Percentiles rank a stretch among this genome's conserved stretches.
These are phyloP conservation scores for Pontoporia blainvillei DNA, from an alignment of 2,113 vertebrate species.

Conservation along the genomic window DNA sequence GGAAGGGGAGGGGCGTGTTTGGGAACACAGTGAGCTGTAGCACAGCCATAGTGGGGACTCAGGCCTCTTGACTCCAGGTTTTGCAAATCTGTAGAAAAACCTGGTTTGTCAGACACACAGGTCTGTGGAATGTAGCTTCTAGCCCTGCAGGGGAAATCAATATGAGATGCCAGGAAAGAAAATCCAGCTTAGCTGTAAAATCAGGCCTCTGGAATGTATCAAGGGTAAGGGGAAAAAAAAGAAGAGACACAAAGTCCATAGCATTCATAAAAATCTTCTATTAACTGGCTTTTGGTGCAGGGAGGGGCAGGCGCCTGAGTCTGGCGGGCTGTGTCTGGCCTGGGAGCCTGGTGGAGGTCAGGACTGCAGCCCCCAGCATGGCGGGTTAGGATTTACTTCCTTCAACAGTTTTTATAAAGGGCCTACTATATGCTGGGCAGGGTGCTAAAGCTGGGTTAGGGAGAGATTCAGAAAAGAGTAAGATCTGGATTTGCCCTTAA, in stretches of 20 bases:
- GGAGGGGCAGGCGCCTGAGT: neutral
- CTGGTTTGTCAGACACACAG: slow-evolving; percentile 8
- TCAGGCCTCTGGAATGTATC: slow-evolving; percentile 40
- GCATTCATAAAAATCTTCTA: neutral
- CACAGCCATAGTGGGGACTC: neutral
- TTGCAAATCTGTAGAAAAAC: slow-evolving; percentile 32
- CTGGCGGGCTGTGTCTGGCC: neutral
- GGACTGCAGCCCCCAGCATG: neutral
- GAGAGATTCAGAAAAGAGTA: neutral
- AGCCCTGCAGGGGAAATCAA: slow-evolving; percentile 51
- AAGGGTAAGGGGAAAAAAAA: neutral
- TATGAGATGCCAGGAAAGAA: slow-evolving; percentile 48
- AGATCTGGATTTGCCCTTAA: neutral
- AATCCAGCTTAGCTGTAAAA: slow-evolving; percentile 51
- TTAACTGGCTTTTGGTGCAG: neutral
- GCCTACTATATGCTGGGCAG: neutral
- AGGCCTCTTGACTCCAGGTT: neutral
- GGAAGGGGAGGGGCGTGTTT: neutral
- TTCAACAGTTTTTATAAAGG: neutral
- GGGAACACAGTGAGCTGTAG: neutral
- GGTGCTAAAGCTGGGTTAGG: neutral
- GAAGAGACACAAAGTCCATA: neutral
- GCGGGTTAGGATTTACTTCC: neutral
- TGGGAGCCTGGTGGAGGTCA: neutral
- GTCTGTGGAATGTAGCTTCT: slow-evolving; percentile 42